Base-by-base conservation (phyloP, 2,888 invertebrate species). In the Adineta ricciae region DNA sequence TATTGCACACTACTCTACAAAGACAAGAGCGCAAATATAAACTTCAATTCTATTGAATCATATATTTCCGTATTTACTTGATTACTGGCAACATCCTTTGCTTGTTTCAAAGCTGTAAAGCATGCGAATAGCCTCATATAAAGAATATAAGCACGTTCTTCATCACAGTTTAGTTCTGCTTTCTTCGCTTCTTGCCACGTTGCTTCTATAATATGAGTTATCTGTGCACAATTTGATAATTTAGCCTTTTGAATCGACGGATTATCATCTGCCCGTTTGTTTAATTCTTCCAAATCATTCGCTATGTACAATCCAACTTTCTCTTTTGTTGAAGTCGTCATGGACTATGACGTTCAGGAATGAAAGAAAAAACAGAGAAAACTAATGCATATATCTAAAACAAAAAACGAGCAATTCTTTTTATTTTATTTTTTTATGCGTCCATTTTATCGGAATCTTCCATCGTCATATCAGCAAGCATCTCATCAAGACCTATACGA, bases 71-170 rank as follows among this genome's bases (percentile, higher is more conserved):
- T 46, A 46, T 46, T 73, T 73, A 73, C 73, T 41, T 36, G 38
- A 24, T 73, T 73, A 16, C 38, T 1, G 9, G 21, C 41, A 73
- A 38, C 14, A 38, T 73, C 73, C 24, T 73, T 73, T 41, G 73
- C 41, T 38, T 73, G 36, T 73, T 73, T 73, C 11, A 73, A 73
- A 21, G 41, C 36, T 9, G 36, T 36, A 24, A 73, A 73, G 24
- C 73, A 73, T 4, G 36, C 85, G 52, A 85, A 84, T 56, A 85
- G 73, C n/a, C 85, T 72, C 46, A 83, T 73, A 32, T 83, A 83
- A 24, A 82, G 46, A 64, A 84, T 38, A 41, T 83, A 85, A n/a
- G 85, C 85, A 78, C 78, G 83, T 82, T 85, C 85, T 38, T 85
- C 83, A 38, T 85, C 85, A 24, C 73, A 19, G 24, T 38, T 73